Evolutionary conservation across 2,797 vertebrate genomes (phyloP).

Genomic region (Megaceryle alcyon): DNA sequence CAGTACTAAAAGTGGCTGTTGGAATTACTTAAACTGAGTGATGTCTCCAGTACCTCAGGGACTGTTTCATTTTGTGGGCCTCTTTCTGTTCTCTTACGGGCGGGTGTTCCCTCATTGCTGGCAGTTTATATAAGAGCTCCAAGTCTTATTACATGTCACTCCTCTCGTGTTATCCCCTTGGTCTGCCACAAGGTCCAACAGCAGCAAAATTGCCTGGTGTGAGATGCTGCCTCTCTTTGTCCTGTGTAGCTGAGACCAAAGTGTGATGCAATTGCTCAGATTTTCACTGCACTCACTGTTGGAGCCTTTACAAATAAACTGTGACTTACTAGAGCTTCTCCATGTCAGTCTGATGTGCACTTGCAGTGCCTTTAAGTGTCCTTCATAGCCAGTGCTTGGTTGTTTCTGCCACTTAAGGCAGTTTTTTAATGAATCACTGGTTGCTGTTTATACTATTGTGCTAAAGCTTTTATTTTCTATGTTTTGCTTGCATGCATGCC

Average conservation of each 20-base stretch:
- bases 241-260: not conserved
- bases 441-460: not conserved
- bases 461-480: not conserved
- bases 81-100: not conserved
- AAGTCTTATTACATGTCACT: not conserved
- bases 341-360: not conserved
- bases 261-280: not conserved
- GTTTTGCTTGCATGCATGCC: not conserved
- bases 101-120: not conserved
- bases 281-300: not conserved
- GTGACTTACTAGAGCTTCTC: not conserved
- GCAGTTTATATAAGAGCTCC: not conserved
- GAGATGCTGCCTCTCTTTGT: not conserved
- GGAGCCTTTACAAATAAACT: not conserved
- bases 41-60: not conserved
- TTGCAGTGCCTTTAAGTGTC: not conserved
- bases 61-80: not conserved
- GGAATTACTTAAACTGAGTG: not conserved
- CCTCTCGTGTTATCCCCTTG: not conserved
- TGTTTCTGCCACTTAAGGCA: not conserved
- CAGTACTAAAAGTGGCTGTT: not conserved
- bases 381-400: not conserved
- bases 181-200: not conserved
- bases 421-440: not conserved
- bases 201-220: not conserved